Conservation (phyloP, 2,888 invertebrate species). For the Melinaea marsaeus region DNA sequence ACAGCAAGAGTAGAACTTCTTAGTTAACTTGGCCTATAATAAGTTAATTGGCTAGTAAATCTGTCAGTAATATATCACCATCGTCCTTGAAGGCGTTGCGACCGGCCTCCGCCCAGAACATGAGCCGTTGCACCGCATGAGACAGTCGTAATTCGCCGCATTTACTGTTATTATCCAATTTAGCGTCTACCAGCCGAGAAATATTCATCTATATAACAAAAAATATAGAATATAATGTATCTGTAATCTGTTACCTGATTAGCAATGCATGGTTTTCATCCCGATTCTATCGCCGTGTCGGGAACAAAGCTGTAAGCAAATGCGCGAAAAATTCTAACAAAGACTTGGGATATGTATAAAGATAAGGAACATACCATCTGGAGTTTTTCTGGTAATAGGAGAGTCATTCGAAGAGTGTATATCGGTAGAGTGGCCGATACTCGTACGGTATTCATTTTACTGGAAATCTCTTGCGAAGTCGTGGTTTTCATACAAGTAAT, state of each 20-base stretch:
- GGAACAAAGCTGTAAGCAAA: too few species aligned
- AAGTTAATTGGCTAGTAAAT: neutral
- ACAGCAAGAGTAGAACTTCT: neutral
- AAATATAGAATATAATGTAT: neutral
- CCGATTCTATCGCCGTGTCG: too few species aligned
- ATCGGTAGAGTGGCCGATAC: slow-evolving; percentile 61
- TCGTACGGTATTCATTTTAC: slow-evolving; percentile 46
- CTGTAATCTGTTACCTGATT: too few species aligned
- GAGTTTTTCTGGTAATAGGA: slow-evolving; percentile 64
- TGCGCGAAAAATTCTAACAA: too few species aligned
- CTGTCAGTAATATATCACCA: slow-evolving; percentile 42
- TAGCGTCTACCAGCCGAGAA: slow-evolving; percentile 43
- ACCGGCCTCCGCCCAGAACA: slow-evolving; percentile 74
- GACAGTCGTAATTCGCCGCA: slow-evolving; percentile 47
- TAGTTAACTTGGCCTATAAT: neutral
- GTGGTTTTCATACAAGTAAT: slow-evolving; percentile 39
- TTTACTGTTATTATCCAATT: slow-evolving; percentile 28
- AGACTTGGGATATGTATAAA: neutral
- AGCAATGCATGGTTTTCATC: too few species aligned
- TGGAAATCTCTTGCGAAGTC: slow-evolving; percentile 41
- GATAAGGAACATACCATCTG: slow-evolving; percentile 48
- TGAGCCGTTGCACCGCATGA: slow-evolving; percentile 65
- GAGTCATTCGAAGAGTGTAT: slow-evolving; percentile 68
- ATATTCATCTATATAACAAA: slow-evolving; percentile 55
- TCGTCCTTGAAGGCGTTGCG: slow-evolving; percentile 73